These are phyloP conservation scores for Peromyscus californicus DNA, from an alignment of 2,113 vertebrate species.

Conservation along the genomic window DNA sequence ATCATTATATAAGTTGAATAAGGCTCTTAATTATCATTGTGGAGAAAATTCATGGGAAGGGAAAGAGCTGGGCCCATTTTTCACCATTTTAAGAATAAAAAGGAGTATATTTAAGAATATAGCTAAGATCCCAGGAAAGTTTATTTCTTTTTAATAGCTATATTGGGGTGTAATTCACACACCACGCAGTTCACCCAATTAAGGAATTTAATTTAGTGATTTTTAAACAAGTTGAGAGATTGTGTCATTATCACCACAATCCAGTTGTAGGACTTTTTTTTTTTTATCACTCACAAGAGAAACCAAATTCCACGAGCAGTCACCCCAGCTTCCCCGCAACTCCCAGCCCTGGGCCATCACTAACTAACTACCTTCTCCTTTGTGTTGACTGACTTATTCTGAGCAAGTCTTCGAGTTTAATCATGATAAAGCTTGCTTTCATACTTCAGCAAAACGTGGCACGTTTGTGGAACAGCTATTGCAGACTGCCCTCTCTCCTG, in stretches of 20 bases:
- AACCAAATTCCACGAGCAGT: not conserved
- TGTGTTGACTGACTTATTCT: not conserved
- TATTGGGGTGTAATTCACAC: not conserved
- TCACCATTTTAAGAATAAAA: conserved; percentile 40
- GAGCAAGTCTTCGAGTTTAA: not conserved
- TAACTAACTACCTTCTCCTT: not conserved
- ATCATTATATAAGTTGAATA: not conserved
- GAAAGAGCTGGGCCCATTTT: not conserved
- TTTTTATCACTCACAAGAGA: not conserved
- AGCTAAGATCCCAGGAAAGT: not conserved
- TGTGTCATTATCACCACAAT: not conserved
- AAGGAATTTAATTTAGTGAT: not conserved
- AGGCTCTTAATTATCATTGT: conserved; percentile 6
- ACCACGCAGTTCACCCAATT: not conserved
- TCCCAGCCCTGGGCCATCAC: not conserved
- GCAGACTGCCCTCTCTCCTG: conserved; percentile 16
- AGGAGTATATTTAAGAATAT: not conserved
- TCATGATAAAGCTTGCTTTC: conserved; percentile 4
- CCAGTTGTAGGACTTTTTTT: not conserved
- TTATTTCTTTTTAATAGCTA: conserved; percentile 43
- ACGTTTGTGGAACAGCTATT: not conserved
- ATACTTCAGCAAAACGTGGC: conserved; percentile 30
- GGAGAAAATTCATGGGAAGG: not conserved
- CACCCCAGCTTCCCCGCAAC: not conserved
- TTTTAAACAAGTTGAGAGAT: not conserved